Evolutionary conservation across 2,888 invertebrate genomes (phyloP), one percentile per base, ranked within the genome.

Genomic region (Scrobipalpa atriplicella): DNA sequence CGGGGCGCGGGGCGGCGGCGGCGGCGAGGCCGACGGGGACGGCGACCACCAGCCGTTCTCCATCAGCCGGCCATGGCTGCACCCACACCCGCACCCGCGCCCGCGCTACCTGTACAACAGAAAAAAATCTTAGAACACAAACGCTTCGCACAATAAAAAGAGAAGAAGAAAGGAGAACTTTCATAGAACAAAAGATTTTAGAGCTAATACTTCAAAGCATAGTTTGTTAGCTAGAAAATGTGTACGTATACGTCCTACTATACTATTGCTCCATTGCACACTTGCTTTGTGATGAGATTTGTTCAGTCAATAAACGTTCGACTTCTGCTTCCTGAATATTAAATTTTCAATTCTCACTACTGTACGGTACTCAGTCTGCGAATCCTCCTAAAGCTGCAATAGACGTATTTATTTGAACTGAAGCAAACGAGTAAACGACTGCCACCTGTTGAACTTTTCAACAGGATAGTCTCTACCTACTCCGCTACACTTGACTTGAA

Each of bases 21-120:
- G 90, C 85, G 90, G 87, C 74, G 90, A 87, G 79, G 87, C 86
- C 85, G 89, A 86, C 81, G 87, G 88, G 77, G 89, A 87, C 73
- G 89, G 87, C 72, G 88, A 89, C 88, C 90, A 84, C 86, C 84
- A 88, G 84, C 89, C 88, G 76, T 87, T 83, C 77, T 85, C 89
- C 89, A 91, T 91, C 86, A 90, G 85, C 87, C 86, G 86, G 81
- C 84, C 92, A 88, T 89, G 89, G 85, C 85, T 81, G 84, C 88
- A 84, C 76, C 84, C 76, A 78, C 86, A 83, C 85, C 87, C 80
- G 84, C 85, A 78, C 77, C 75, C 80, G 84, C 85, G 83, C 85
- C 85, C 85, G 77, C 88, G 90, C 90, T 90, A 90, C 90, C 91
- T 90, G 73, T 6, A 52, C 19, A 51, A 65, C 58, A 38, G 6